Base-by-base conservation (phyloP, 2,797 vertebrate species). In the Mionectes olivaceus region DNA sequence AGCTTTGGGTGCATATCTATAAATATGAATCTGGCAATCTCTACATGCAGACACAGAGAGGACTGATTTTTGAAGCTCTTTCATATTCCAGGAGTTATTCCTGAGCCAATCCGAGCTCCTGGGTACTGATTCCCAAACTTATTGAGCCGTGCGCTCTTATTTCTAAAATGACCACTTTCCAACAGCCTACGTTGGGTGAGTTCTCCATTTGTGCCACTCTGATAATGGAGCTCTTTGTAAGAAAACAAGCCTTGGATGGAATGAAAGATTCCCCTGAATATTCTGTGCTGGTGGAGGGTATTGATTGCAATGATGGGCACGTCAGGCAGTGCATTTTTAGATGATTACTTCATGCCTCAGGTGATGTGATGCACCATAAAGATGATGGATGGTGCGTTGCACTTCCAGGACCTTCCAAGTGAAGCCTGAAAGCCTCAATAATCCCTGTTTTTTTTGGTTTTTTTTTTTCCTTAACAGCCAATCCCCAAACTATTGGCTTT, bases 321-420 rank as follows among this genome's bases (percentile, higher is more conserved):
- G 73, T 87, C 93, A 94, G 85, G 87, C 93, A 69, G 91, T 83
- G 85, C 87, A 76, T 96, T 96, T 96, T 93, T 94, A 91, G 95
- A 78, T 93, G 93, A 94, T 96, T 95, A 95, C 96, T 96, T 94
- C 93, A 93, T 94, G 89, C 93, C 90, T 95, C 93, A 90, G 94
- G 95, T 96, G 95, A 93, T 90, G 89, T 4, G 39, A 78, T 73
- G 85, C 80, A 49, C 90, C 80, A 76, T 91, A 95, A 95, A 94
- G 65, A 78, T 93, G 95, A 96, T 65, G 93, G 87, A 95, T 93
- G 50, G 56, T 22, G 73, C 91, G 90, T 93, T 94, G 73, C 47
- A 30, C 76, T 94, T 96, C 84, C 83, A 57, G 82, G 86, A 68
- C 57, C 55, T 95, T 96, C 88, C 83, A 84, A 93, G 69, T 15